phyloP scores from a whole-genome alignment of 1,140 invertebrate species.

The Adelges cooleyi region DNA sequence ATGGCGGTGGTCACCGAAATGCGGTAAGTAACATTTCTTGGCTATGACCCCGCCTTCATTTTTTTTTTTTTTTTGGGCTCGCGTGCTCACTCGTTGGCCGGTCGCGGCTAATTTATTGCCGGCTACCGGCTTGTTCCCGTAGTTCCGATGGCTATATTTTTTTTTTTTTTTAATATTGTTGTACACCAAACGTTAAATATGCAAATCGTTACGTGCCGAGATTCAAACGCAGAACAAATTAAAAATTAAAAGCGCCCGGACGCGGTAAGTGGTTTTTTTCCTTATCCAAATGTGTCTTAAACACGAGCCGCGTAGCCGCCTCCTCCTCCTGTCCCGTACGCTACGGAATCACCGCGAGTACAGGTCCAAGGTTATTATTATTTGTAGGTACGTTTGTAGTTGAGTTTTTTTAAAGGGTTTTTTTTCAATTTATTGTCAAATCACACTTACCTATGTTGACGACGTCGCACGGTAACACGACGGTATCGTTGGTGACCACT shows the following conservation, averaged over 20 bases:
- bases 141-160: slow-evolving; percentile 6
- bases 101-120: slow-evolving; percentile 5
- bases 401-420: no score
- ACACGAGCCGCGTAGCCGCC: not conserved
- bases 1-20: no score
- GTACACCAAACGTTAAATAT: slow-evolving; percentile 12
- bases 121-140: not conserved
- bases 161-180: no score
- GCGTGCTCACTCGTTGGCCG: not conserved
- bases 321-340: not conserved
- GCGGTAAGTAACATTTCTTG: no score
- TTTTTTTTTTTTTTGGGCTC: not conserved
- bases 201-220: slow-evolving; percentile 5
- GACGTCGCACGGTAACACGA: slow-evolving; percentile 39
- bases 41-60: no score
- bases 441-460: slow-evolving; percentile 37
- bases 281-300: not conserved
- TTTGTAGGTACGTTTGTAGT: no score
- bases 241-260: slow-evolving; percentile 9
- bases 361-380: no score
- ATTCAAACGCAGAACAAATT: slow-evolving; percentile 16
- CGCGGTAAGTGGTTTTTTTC: not conserved
- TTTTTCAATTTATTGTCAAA: not conserved
- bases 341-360: no score
- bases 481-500: slow-evolving; percentile 38